Conservation (phyloP, 2,113 vertebrate species). For the Urocitellus parryii region DNA sequence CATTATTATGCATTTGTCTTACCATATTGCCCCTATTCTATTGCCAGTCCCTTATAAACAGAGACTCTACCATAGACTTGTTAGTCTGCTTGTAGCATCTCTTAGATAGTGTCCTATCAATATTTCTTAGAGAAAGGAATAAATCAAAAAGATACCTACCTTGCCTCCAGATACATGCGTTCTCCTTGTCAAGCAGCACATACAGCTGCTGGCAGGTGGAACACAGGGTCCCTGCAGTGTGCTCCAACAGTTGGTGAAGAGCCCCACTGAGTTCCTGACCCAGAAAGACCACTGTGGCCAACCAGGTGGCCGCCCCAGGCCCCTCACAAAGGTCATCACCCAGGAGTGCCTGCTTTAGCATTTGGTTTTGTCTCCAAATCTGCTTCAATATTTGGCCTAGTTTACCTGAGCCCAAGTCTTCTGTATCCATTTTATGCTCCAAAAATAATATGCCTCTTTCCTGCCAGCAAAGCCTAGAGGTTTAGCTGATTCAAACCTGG, state of each 20-base stretch:
- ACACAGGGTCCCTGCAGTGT: conserved; percentile 66
- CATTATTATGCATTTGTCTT: not conserved
- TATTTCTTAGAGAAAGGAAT: not conserved
- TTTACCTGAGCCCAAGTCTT: conserved; percentile 76
- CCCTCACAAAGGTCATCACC: conserved; percentile 60
- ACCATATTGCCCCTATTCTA: not conserved
- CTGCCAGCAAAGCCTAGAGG: conserved; percentile 14
- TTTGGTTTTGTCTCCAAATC: conserved; percentile 81
- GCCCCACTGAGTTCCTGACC: conserved; percentile 78
- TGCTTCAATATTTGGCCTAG: conserved; percentile 80
- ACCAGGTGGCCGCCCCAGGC: conserved; percentile 31
- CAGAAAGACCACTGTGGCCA: conserved; percentile 72
- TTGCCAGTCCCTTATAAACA: not conserved
- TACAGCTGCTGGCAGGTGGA: conserved; percentile 78
- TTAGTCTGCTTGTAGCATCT: not conserved
- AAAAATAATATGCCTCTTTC: conserved; percentile 37
- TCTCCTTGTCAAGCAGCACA: conserved; percentile 73
- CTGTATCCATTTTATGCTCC: conserved; percentile 74
- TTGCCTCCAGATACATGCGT: conserved; percentile 74
- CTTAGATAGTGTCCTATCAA: not conserved
- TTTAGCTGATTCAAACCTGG: conserved; percentile 63
- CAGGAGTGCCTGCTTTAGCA: conserved; percentile 62
- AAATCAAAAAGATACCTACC: conserved; percentile 80
- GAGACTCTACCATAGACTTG: not conserved
- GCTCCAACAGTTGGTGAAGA: conserved; percentile 81